phyloP scores from a whole-genome alignment of 2,888 invertebrate species.

The Meliscaeva auricollis region DNA sequence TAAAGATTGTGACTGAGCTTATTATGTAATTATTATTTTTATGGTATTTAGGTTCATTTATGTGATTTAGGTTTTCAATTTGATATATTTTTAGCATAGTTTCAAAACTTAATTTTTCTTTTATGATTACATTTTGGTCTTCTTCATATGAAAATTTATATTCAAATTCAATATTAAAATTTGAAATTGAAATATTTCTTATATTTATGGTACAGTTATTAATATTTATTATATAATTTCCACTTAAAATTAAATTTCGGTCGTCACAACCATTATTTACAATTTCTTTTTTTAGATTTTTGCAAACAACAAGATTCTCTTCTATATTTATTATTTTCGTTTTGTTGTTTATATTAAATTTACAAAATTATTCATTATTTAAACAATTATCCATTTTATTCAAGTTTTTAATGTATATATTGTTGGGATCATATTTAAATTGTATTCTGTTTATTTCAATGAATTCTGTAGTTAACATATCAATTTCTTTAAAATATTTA shows the following conservation, averaged over 20 bases:
- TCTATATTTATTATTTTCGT: not conserved
- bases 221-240: not conserved
- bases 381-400: not conserved
- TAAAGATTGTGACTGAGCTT: too few relatives aligned
- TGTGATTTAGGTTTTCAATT: too few relatives aligned
- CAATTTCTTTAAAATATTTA: slow-evolving; percentile 21
- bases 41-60: too few relatives aligned
- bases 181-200: too few relatives aligned
- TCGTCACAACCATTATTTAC: not conserved
- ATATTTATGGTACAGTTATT: too few relatives aligned
- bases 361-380: not conserved
- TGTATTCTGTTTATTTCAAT: slow-evolving; percentile 9
- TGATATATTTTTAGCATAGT: too few relatives aligned
- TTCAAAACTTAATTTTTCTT: too few relatives aligned
- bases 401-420: slow-evolving; percentile 26
- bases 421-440: slow-evolving; percentile 24
- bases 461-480: slow-evolving; percentile 2
- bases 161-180: too few relatives aligned
- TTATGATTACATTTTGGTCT: too few relatives aligned
- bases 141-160: too few relatives aligned
- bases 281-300: not conserved
- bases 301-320: too few relatives aligned
- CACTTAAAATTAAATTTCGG: not conserved
- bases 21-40: too few relatives aligned
- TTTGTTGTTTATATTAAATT: slow-evolving; percentile 10